phyloP scores from a whole-genome alignment of 2,113 vertebrate genomes.

The Platysteira castanea region DNA sequence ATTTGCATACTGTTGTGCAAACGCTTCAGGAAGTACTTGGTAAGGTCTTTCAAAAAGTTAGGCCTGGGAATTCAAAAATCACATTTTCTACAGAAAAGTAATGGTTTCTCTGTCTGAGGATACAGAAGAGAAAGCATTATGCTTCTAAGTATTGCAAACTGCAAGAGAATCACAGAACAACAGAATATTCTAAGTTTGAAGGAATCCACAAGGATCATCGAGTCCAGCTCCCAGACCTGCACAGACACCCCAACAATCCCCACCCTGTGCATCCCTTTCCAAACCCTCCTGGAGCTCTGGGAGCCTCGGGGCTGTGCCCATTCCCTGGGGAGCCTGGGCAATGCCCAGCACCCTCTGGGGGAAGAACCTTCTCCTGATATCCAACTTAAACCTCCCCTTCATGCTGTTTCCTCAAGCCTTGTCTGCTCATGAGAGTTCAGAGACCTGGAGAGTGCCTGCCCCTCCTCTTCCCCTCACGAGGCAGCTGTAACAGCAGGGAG shows the following conservation, averaged over 20 bases:
- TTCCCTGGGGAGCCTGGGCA: background rate
- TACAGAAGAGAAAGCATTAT: background rate
- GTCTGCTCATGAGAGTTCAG: background rate
- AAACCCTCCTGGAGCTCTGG: background rate
- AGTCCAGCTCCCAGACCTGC: background rate
- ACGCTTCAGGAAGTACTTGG: background rate
- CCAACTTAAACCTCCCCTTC: fast-evolving
- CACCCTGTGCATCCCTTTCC: background rate
- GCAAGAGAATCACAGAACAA: background rate
- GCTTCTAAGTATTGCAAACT: background rate
- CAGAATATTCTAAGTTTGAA: background rate
- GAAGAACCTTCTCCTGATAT: fast-evolving
- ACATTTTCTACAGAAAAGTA: background rate
- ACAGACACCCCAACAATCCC: background rate
- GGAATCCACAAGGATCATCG: fast-evolving
- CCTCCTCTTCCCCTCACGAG: fast-evolving
- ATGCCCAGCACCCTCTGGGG: background rate
- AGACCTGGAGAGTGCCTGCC: background rate
- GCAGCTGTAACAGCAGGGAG: fast-evolving
- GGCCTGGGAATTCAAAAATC: background rate
- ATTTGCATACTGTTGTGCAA: background rate
- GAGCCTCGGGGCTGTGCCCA: fast-evolving
- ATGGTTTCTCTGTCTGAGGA: background rate
- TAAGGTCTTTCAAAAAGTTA: background rate
- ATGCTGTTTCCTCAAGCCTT: background rate